phyloP scores from a whole-genome alignment of 2,797 vertebrate genomes.

The Podargus strigoides region DNA sequence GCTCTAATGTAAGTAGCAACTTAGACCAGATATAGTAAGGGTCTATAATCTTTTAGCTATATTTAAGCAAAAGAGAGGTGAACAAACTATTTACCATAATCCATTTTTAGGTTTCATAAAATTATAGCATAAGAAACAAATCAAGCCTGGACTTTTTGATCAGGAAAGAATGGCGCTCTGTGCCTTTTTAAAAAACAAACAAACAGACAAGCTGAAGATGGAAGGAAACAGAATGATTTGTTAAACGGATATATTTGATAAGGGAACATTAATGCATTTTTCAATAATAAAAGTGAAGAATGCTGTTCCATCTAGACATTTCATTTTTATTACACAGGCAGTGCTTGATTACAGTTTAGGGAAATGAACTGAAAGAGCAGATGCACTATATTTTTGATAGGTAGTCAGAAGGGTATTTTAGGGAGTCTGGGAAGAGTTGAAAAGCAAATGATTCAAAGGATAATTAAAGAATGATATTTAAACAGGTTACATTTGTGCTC shows the following conservation, averaged over 20 bases:
- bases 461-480: conserved; percentile 45
- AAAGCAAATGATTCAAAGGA: conserved; percentile 43
- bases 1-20: not conserved
- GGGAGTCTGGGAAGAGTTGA: not conserved
- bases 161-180: not conserved
- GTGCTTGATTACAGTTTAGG: conserved; percentile 38
- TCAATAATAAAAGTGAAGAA: conserved; percentile 39
- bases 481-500: conserved; percentile 46
- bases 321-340: conserved; percentile 21
- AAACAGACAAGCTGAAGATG: not conserved
- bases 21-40: not conserved
- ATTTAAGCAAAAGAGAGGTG: conserved; percentile 7
- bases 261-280: conserved; percentile 26
- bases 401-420: conserved; percentile 33
- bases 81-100: not conserved
- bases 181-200: not conserved
- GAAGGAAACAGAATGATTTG: not conserved
- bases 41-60: not conserved
- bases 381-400: conserved; percentile 19
- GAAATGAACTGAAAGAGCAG: conserved; percentile 48
- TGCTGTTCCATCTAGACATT: conserved; percentile 4
- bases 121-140: not conserved
- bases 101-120: not conserved
- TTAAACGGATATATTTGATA: conserved; percentile 36
- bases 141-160: not conserved